Evolutionary conservation across 2,797 vertebrate genomes (phyloP), one percentile per base, ranked within the genome.

Genomic region (Acropternis orthonyx): DNA sequence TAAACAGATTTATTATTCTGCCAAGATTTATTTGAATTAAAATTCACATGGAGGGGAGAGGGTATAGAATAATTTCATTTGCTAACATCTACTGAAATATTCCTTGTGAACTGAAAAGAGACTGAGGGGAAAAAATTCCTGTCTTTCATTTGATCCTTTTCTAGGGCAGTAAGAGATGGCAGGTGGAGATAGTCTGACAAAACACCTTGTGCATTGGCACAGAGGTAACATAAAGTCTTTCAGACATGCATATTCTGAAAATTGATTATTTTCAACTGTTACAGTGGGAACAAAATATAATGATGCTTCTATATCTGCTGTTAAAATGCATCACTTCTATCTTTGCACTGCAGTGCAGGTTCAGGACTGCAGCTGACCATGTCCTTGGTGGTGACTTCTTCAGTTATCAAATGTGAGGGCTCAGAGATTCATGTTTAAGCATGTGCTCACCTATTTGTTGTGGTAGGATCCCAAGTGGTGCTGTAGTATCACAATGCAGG

Each of bases 371-470:
- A 68, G 63, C 73, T 93, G 79, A 32, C n/a, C 4, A 8, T 54
- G 54, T 66, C 51, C 39, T 49, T 54, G 48, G 56, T n/a, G 41
- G 16, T 23, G 43, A 30, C 24, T 58, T 23, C 54, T 20, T 14
- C 5, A 72, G 51, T 30, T 10, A 0, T 48, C 54, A n/a, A 0
- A 3, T 46, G 51, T 1, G 7, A 59, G 51, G 39, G 30, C 41
- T 52, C 65, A 49, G 56, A 66, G 52, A 10, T 66, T 89, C 52
- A 1, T 56, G 21, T 56, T 43, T 46, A 37, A 56, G 21, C 46
- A 7, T 0, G 2, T 58, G 24, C 72, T 69, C 2, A 0, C 55
- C 65, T 51, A 0, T 39, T 54, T 74, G 23, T 24, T 55, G 23
- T 32, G 48, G 46, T 34, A 26, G 69, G 72, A 34, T 85, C 36